These are phyloP conservation scores for Aegithalos caudatus DNA, from an alignment of 2,113 vertebrate genomes.

Conservation along the genomic window DNA sequence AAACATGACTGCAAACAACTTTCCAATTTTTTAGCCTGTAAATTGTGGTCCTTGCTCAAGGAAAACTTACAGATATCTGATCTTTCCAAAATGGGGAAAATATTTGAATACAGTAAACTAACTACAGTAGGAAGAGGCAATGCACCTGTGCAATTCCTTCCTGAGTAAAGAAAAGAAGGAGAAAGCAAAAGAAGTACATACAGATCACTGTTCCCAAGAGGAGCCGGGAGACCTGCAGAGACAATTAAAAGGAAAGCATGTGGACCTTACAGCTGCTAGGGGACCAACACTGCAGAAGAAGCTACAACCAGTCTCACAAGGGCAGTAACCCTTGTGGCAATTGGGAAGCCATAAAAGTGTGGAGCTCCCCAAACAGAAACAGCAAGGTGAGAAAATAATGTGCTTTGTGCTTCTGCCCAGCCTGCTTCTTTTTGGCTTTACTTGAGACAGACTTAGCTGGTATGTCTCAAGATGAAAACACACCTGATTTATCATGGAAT, in stretches of 20 bases:
- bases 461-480: background rate
- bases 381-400: background rate
- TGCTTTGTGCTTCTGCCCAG: background rate
- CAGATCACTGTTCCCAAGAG: background rate
- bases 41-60: background rate
- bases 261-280: background rate
- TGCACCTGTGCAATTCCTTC: background rate
- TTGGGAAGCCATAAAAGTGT: background rate
- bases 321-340: background rate
- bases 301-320: background rate
- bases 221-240: background rate
- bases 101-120: background rate
- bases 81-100: background rate
- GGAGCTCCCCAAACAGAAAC: background rate
- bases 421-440: background rate
- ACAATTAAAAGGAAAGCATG: background rate
- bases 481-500: background rate
- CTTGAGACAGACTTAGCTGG: background rate
- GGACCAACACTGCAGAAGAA: background rate
- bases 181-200: background rate
- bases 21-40: background rate
- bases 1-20: background rate
- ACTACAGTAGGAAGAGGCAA: background rate
- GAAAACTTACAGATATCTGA: background rate
- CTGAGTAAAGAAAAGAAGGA: background rate